Evolutionary conservation across 2,797 vertebrate species (phyloP), one percentile per base, ranked within the genome.

Genomic region (Lacerta agilis): DNA sequence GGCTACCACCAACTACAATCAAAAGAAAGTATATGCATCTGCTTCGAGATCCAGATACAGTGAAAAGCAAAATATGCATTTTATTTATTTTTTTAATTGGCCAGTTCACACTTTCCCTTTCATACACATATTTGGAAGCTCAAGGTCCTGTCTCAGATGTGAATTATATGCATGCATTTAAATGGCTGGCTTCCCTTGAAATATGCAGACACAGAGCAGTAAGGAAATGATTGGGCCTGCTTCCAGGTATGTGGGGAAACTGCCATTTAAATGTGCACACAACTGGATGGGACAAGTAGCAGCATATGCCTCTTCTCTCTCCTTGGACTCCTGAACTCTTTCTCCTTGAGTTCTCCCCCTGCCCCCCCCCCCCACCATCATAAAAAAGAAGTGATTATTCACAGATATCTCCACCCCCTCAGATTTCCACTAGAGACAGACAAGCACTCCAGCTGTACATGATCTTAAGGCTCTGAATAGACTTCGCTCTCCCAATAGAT

Each of bases 391-490:
- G 43, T 58, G 58, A 3, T 58, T 88, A n/a, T 36, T 18, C n/a
- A 72, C 10, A 91, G 73, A 66, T 67, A 6, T 20, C 58, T 85
- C 71, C 33, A 79, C 36, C 29, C 0, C 82, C 69, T 91, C n/a
- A 61, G 8, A 3, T 80, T 91, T 83, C 76, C 80, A 13, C 73
- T 91, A 67, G 49, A 15, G 79, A 5, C 20, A 86, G 86, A 6
- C 58, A 75, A 82, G 80, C 77, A 38, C 41, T 85, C n/a, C 73
- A 33, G 88, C 66, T 13, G 33, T 82, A 13, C 0, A 8, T 55
- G 36, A 20, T 86, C 43, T 91, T 86, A 43, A 92, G 79, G 18
- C 17, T 89, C 64, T 83, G 83, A 82, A 75, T 83, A 33, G 38
- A 38, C 3, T 91, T 79, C 71, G 5, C 38, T 8, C 86, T 41